phyloP scores from a whole-genome alignment of 2,113 vertebrate genomes.

The Lagenorhynchus albirostris region DNA sequence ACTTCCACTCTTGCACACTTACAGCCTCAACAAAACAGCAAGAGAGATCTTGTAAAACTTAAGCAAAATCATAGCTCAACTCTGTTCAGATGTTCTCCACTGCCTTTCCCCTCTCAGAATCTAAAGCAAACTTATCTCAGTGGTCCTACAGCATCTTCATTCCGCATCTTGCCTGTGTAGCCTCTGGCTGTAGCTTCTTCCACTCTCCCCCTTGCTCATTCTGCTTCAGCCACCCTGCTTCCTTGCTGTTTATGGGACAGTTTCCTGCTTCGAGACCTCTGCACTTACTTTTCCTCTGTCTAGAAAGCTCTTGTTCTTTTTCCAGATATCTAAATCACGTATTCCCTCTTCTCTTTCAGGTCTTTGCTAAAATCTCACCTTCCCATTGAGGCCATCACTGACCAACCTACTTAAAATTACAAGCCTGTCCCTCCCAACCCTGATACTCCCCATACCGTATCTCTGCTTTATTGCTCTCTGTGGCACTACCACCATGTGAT shows the following conservation, averaged over 20 bases:
- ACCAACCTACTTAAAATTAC: background rate
- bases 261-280: background rate
- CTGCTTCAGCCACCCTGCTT: background rate
- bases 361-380: background rate
- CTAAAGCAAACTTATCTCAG: background rate
- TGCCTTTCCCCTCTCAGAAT: background rate
- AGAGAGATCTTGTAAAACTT: background rate
- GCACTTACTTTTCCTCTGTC: background rate
- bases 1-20: background rate
- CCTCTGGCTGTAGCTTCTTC: background rate
- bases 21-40: background rate
- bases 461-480: background rate
- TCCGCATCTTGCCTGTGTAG: background rate
- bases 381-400: background rate
- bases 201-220: fast-evolving
- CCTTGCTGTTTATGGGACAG: background rate
- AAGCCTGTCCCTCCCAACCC: background rate
- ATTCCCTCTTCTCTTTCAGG: background rate
- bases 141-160: background rate
- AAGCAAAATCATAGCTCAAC: background rate
- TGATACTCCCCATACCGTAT: fast-evolving
- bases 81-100: background rate
- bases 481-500: background rate
- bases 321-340: background rate
- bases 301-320: background rate